These are phyloP conservation scores for Tokudaia tokunoshimensis DNA, from an alignment of 2,797 vertebrate genomes.

Conservation along the genomic window DNA sequence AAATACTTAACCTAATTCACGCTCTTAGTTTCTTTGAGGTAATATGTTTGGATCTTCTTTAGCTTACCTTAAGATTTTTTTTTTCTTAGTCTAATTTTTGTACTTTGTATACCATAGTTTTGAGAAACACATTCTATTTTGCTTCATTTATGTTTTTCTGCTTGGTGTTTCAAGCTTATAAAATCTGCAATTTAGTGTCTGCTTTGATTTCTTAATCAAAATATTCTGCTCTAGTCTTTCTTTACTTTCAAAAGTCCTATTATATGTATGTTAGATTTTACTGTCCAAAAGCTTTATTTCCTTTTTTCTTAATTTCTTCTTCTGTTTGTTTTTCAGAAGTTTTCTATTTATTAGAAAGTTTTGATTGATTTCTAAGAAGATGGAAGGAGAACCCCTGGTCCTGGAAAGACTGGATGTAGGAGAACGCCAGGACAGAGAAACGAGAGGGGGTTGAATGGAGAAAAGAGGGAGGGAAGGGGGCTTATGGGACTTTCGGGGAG, in stretches of 20 bases:
- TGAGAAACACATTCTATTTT: neutral
- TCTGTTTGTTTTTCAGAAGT: neutral
- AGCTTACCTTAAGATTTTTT: neutral
- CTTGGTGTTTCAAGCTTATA: neutral
- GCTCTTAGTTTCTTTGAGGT: neutral
- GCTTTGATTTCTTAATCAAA: neutral
- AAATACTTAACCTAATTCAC: neutral
- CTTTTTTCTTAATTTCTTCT: neutral
- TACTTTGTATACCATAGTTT: neutral
- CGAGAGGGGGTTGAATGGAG: too few relatives aligned
- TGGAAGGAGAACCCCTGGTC: too few relatives aligned
- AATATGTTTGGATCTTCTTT: neutral
- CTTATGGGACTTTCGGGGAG: too few relatives aligned
- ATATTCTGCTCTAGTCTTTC: neutral
- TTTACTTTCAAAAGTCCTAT: neutral
- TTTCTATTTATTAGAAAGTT: neutral
- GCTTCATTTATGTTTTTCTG: neutral
- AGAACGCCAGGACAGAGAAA: too few relatives aligned
- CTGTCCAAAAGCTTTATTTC: neutral
- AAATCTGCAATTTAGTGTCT: neutral
- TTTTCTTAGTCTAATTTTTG: neutral
- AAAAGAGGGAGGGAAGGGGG: too few relatives aligned
- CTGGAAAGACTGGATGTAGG: too few relatives aligned
- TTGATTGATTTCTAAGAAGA: too few relatives aligned
- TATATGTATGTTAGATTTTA: neutral